Conservation (phyloP, 2,797 vertebrate genomes). For the Pantherophis vulpinus region DNA sequence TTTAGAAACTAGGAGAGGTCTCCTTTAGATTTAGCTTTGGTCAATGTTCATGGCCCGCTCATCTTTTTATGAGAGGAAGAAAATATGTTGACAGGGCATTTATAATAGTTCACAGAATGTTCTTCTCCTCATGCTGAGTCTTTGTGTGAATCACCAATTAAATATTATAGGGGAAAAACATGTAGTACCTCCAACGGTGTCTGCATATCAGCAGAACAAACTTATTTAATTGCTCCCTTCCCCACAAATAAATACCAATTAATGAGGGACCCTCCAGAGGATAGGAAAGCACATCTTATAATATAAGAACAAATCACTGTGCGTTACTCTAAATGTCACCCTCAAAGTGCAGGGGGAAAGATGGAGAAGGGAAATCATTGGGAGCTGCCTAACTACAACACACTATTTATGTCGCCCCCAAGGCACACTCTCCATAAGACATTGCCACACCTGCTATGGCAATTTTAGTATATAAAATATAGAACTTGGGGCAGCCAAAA, state of each 20-base stretch:
- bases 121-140: background rate
- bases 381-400: background rate
- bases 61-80: background rate
- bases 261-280: no score
- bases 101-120: background rate
- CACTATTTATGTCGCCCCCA: background rate
- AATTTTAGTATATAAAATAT: background rate
- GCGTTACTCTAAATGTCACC: background rate
- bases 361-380: background rate
- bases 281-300: background rate
- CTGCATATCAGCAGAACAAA: background rate
- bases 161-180: background rate
- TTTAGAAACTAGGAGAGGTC: background rate
- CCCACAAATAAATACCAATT: background rate
- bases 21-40: background rate
- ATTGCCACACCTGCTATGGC: background rate
- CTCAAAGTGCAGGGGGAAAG: background rate
- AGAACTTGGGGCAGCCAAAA: background rate
- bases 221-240: background rate
- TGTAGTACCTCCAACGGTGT: background rate
- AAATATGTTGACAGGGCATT: background rate
- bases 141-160: background rate
- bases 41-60: background rate
- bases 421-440: background rate
- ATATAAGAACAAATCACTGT: background rate